Evolutionary conservation across 1,140 invertebrate genomes (phyloP), one percentile per base, ranked within the genome.

Genomic region (Argopecten irradians): DNA sequence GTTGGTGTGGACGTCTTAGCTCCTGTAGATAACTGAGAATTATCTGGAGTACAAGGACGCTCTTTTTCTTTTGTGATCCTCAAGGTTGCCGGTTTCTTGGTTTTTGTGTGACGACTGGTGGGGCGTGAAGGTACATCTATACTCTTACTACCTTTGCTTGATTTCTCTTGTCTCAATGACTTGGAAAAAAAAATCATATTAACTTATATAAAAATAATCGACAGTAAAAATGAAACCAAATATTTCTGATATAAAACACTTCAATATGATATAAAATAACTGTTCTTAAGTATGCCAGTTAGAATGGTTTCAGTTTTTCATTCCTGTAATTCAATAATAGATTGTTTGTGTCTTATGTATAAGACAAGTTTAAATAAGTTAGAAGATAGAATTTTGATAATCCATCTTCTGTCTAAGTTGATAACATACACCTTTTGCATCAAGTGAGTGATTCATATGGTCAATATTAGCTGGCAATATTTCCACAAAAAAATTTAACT

Each of bases 1-100:
- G 92, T 93, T 2, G 92, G 92, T 13, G 93, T 93, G 1, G 93
- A 93, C 0, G 93, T 92, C 84, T 93, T 93, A 14, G 89, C 91
- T 0, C 90, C 89, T 32, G 88, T 88, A 34, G 88, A 83, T 19
- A 89, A 84, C 22, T 87, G 87, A 33, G 86, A 87, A 28, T 90
- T 91, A 2, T 92, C 91, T 32, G 91, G 91, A 36, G 91, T 92
- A 32, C 28, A 36, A 33, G 89, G 88, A 33, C 89, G 82, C 36
- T 89, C 41, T 83, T 28, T 84, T 9, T n/a, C 34, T 83, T 13
- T 36, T 13, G 0, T 28, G 22, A 22, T 46, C 87, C 1, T 82
- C 33, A 36, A 14, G n/a, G 35, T n/a, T 28, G 35, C 13, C 7
- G 19, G 28, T 5, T 86, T 71, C 83, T 22, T 85, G 71, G 35